Evolutionary conservation across 2,797 vertebrate genomes (phyloP).

Genomic region (Enoplosus armatus): DNA sequence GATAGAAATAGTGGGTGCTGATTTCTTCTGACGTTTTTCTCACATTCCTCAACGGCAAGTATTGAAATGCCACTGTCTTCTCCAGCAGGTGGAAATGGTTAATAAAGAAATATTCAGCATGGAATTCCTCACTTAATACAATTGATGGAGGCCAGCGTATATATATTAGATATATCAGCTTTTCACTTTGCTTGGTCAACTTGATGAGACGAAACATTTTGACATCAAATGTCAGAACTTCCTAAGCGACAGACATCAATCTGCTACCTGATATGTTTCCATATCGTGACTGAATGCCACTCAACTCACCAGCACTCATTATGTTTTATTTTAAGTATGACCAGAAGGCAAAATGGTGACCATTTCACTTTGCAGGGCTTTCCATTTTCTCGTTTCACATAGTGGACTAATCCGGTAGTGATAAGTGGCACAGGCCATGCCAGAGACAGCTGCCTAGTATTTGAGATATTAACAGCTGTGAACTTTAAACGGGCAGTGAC

Average conservation of each 20-base stretch:
- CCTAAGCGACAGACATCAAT: conserved; percentile 10
- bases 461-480: conserved; percentile 81
- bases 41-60: conserved; percentile 17
- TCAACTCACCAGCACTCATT: conserved; percentile 32
- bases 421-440: conserved; percentile 61
- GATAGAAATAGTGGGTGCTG: conserved; percentile 49
- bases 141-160: not conserved
- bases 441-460: conserved; percentile 76
- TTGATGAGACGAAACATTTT: conserved; percentile 30
- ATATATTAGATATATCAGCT: not conserved
- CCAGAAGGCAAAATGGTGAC: conserved; percentile 45
- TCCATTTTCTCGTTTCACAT: conserved; percentile 53
- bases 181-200: not conserved
- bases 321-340: conserved; percentile 23
- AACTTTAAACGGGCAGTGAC: conserved; percentile 70
- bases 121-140: not conserved
- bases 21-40: conserved; percentile 41
- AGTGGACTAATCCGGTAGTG: conserved; percentile 54
- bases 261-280: conserved; percentile 21
- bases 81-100: not conserved
- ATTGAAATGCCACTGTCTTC: not conserved
- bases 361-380: conserved; percentile 45
- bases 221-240: conserved; percentile 6
- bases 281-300: conserved; percentile 9
- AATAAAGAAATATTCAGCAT: not conserved